Evolutionary conservation across 1,140 invertebrate genomes (phyloP), one percentile per base, ranked within the genome.

Genomic region (Cotesia chilonis): DNA sequence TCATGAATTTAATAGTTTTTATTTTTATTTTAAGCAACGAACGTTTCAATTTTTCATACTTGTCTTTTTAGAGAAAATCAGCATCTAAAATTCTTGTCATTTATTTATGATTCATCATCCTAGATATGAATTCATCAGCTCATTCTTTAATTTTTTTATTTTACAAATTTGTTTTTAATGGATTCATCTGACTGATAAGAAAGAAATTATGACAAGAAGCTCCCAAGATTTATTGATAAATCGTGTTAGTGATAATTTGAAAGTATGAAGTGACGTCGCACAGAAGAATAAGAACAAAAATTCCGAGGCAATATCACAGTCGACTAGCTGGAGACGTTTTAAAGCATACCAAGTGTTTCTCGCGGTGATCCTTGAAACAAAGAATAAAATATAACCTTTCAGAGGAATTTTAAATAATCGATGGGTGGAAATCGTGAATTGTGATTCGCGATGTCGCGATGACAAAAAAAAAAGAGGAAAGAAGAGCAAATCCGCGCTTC

Each of bases 261-360:
- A 59, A 20, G 57, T 60, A 60, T 47, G 38, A 68, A 68, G 12
- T 64, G 28, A n/a, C 17, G 54, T 38, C 4, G 41, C 4, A 36
- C 17, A 4, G 61, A 68, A 61, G 37, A 68, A 74, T 4, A 20
- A n/a, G 5, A 20, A 64, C 68, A 36, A 47, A 70, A 77, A 75
- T 70, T 72, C 55, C 70, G 60, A 79, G 72, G 78, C 78, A 82
- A 82, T 81, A 81, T 81, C 79, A 82, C 81, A 82, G 77, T 80
- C 77, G 76, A 80, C 78, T 81, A 80, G 75, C 79, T 57, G 74
- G 70, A 74, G 61, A 55, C 66, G 41, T 74, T 66, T 37, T 72
- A 47, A 7, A 73, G 80, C 80, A 79, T 80, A 81, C 80, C 79
- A 82, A 79, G 75, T 75, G 76, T 63, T 65, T 51, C 61, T 17